Conservation (phyloP, 2,113 vertebrate species). For the Zosterops borbonicus region DNA sequence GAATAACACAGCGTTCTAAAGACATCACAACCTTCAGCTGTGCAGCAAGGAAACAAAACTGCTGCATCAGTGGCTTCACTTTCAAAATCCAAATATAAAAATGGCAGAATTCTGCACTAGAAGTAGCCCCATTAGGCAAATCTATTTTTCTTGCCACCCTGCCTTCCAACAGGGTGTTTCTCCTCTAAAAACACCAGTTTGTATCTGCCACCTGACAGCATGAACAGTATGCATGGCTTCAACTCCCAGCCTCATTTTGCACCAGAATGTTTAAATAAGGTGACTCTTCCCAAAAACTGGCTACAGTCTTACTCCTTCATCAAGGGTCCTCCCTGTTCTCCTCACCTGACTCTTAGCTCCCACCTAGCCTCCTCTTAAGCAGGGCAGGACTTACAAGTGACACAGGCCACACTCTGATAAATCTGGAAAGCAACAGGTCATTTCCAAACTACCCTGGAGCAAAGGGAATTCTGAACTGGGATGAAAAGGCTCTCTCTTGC, state of each 20-base stretch:
- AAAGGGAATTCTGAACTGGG: neutral
- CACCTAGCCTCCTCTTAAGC: neutral
- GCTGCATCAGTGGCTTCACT: neutral
- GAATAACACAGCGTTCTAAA: neutral
- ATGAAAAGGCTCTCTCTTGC: neutral
- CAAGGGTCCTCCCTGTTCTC: neutral
- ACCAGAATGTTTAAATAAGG: neutral
- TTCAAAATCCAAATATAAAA: neutral
- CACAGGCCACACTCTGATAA: neutral
- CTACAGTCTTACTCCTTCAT: neutral
- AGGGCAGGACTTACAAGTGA: neutral
- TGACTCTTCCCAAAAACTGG: neutral
- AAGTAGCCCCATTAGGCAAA: neutral
- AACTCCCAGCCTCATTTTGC: neutral
- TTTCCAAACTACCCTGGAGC: neutral
- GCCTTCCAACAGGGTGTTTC: neutral
- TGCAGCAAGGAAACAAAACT: neutral
- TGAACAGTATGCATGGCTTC: neutral
- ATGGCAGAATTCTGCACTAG: neutral
- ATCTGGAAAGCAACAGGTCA: neutral
- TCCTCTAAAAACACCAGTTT: neutral
- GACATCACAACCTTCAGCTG: neutral
- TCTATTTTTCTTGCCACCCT: neutral
- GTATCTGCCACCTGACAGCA: neutral
- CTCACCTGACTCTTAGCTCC: neutral